Evolutionary conservation across 2,113 vertebrate genomes (phyloP).

Genomic region (Miniopterus natalensis): DNA sequence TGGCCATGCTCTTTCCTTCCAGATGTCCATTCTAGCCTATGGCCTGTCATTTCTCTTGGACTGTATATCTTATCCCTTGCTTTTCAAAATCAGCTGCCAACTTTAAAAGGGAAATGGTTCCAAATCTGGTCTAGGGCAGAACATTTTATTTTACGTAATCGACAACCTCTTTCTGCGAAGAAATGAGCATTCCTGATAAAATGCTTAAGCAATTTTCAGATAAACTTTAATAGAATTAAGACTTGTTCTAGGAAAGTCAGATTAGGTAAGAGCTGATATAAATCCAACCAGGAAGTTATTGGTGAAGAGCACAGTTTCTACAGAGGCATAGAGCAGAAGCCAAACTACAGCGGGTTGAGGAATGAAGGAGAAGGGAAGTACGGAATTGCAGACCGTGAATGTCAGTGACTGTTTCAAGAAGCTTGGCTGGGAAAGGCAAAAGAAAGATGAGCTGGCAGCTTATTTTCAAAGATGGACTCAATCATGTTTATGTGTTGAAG

Average conservation of each 20-base stretch:
- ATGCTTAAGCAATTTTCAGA: slow-evolving; percentile 36
- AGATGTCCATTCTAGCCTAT: neutral
- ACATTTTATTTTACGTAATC: slow-evolving; percentile 14
- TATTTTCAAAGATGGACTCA: neutral
- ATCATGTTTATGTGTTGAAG: neutral
- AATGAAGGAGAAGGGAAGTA: neutral
- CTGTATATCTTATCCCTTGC: neutral
- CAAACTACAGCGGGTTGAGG: neutral
- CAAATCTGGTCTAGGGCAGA: neutral
- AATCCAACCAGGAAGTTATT: slow-evolving; percentile 60
- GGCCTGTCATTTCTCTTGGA: neutral
- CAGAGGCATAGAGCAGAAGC: neutral
- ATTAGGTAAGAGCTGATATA: neutral
- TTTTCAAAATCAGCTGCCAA: slow-evolving; percentile 69
- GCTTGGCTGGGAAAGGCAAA: neutral
- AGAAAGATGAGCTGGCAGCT: neutral
- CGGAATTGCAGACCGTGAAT: neutral
- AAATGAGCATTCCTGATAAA: slow-evolving; percentile 23
- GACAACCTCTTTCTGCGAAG: slow-evolving; percentile 34
- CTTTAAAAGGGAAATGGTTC: slow-evolving; percentile 36
- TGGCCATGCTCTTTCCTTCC: slow-evolving; percentile 19
- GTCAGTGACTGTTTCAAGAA: neutral
- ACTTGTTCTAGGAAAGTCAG: slow-evolving; percentile 56
- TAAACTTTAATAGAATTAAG: slow-evolving; percentile 50
- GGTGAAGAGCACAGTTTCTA: neutral